These are phyloP conservation scores for Hyperoodon ampullatus DNA, from an alignment of 2,113 vertebrate species.

Conservation along the genomic window DNA sequence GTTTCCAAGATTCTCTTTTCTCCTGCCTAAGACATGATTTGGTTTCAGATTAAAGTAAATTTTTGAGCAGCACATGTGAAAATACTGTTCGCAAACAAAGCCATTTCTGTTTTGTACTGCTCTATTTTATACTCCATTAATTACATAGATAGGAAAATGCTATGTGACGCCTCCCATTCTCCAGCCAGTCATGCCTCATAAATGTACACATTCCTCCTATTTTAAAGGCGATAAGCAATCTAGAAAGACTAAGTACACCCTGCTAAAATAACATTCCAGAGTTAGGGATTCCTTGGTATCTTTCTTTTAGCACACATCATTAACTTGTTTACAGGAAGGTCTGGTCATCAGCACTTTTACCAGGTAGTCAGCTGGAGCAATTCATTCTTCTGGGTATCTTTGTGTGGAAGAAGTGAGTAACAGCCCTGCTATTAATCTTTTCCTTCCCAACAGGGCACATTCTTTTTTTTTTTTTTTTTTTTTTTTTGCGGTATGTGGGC, in stretches of 20 bases:
- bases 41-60: neutral
- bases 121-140: neutral
- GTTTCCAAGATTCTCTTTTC: neutral
- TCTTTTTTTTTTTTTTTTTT: too few species aligned
- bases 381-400: neutral
- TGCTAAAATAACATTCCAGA: neutral
- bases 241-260: neutral
- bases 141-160: neutral
- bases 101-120: neutral
- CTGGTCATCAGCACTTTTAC: neutral
- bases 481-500: too few species aligned
- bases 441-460: neutral
- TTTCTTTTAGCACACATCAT: neutral
- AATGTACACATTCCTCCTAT: neutral
- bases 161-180: neutral
- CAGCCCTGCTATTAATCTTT: neutral
- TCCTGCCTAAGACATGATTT: neutral
- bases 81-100: neutral
- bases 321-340: neutral
- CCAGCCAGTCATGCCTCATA: neutral
- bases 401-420: neutral
- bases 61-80: neutral
- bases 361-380: fast-evolving
- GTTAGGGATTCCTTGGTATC: neutral
- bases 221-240: neutral